A percentile compares a stretch with the other conserved stretches of the same genome.
phyloP scores from a whole-genome alignment of 2,888 invertebrate genomes.

The Drosophila meridionalis region DNA sequence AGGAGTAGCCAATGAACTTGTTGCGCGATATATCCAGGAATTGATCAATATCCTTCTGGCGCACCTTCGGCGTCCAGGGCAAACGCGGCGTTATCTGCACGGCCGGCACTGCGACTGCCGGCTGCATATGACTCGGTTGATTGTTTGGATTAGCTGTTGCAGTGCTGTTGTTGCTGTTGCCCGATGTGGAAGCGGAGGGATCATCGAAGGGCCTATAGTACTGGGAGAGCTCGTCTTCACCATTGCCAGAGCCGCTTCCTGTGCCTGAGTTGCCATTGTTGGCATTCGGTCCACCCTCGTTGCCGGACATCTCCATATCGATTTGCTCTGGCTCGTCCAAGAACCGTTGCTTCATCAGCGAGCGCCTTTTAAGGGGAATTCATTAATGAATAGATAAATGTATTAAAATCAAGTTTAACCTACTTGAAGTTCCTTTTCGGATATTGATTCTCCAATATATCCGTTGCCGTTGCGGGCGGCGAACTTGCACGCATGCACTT shows the following conservation, averaged over 20 bases:
- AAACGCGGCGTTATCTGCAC: constrained; percentile 86
- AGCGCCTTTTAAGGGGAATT: constrained; percentile 58
- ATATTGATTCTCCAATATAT: constrained; percentile 94
- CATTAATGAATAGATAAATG: neutral
- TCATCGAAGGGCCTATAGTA: constrained; percentile 85
- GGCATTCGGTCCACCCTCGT: constrained; percentile 70
- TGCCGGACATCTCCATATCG: constrained; percentile 89
- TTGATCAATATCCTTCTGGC: constrained; percentile 96
- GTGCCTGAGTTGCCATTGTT: constrained; percentile 60
- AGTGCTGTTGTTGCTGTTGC: constrained; percentile 50
- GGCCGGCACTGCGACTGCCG: constrained; percentile 71
- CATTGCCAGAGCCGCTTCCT: constrained; percentile 56
- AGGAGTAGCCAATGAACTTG: constrained; percentile 98
- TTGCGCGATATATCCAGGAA: constrained; percentile 95
- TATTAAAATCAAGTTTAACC: constrained; percentile 64
- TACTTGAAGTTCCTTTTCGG: constrained; percentile 90
- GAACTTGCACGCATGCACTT: constrained; percentile 97
- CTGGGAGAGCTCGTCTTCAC: constrained; percentile 86
- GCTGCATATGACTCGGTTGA: constrained; percentile 72
- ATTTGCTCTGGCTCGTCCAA: constrained; percentile 92
- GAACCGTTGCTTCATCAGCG: constrained; percentile 96
- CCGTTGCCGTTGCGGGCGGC: constrained; percentile 96
- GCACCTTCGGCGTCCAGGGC: constrained; percentile 98
- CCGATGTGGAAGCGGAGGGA: constrained; percentile 82
- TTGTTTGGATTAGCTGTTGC: constrained; percentile 81